These are phyloP conservation scores for Aphodius granarius DNA, from an alignment of 2,888 invertebrate species.

Conservation along the genomic window DNA sequence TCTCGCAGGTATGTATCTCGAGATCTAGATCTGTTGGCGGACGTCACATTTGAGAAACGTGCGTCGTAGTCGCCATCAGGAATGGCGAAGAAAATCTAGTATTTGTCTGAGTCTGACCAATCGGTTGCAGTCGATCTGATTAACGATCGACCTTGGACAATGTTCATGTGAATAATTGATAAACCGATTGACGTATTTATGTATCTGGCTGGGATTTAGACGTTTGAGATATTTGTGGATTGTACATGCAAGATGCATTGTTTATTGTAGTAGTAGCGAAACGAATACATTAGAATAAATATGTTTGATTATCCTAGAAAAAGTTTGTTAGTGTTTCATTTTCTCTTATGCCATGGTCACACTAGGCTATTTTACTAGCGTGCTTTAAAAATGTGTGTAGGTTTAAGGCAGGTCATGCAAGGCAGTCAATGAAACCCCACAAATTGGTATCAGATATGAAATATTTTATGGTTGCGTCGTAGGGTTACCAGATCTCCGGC, in stretches of 20 bases:
- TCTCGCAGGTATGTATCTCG: neutral
- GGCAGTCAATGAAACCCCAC: no score
- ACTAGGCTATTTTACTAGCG: no score
- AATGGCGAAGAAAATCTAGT: neutral
- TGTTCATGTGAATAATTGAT: neutral
- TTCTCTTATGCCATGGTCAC: no score
- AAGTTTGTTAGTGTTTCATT: no score
- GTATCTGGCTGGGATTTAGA: neutral
- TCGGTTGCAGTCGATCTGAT: neutral
- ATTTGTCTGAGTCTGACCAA: neutral
- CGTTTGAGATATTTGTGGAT: neutral
- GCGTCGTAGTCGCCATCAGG: neutral
- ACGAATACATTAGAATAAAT: no score
- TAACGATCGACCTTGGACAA: neutral
- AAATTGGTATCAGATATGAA: no score
- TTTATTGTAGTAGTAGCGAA: no score
- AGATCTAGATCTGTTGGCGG: neutral
- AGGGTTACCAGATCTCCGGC: no score
- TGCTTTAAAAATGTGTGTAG: no score
- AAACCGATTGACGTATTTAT: neutral
- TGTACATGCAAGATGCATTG: neutral
- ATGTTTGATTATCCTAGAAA: no score
- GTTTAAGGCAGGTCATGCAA: no score
- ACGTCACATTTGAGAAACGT: neutral
- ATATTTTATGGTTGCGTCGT: no score